Evolutionary conservation across 2,888 invertebrate genomes (phyloP).

Genomic region (Pristionchus exspectatus): DNA sequence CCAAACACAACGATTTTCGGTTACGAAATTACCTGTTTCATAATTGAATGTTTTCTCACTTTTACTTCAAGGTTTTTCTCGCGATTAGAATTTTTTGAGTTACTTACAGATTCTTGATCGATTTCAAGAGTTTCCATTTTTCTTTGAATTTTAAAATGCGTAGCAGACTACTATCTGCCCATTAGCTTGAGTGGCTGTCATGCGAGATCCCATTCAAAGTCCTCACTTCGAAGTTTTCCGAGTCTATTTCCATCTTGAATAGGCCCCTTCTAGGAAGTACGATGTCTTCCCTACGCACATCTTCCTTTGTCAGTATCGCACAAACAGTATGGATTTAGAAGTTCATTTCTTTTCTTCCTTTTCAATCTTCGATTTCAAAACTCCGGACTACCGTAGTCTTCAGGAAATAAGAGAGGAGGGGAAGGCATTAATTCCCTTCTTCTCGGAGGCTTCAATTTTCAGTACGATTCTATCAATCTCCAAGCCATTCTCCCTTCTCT

Average conservation of each 20-base stretch:
- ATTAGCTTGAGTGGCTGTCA: not conserved
- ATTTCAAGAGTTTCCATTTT: not conserved
- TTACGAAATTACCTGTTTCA: not conserved
- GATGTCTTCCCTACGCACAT: not conserved
- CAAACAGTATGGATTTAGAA: not conserved
- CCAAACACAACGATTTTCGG: not conserved
- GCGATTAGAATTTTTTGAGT: not conserved
- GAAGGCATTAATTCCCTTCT: not conserved
- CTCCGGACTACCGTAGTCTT: not conserved
- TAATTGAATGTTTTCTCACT: not conserved
- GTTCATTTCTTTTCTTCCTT: not conserved
- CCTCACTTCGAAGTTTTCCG: not conserved
- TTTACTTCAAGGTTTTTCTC: not conserved
- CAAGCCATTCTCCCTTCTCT: not conserved
- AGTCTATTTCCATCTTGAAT: not conserved
- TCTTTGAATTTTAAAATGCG: not conserved
- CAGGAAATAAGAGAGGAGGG: not conserved
- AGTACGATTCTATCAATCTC: conserved; percentile 31
- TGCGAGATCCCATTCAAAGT: not conserved
- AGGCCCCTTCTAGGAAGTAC: not conserved
- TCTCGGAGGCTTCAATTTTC: not conserved
- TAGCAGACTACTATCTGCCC: not conserved
- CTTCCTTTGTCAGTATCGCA: not conserved
- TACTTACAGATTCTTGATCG: not conserved
- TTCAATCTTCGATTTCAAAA: not conserved